Evolutionary conservation across 2,888 invertebrate genomes (phyloP), one percentile per base, ranked within the genome.

Genomic region (Octonoba sinensis): DNA sequence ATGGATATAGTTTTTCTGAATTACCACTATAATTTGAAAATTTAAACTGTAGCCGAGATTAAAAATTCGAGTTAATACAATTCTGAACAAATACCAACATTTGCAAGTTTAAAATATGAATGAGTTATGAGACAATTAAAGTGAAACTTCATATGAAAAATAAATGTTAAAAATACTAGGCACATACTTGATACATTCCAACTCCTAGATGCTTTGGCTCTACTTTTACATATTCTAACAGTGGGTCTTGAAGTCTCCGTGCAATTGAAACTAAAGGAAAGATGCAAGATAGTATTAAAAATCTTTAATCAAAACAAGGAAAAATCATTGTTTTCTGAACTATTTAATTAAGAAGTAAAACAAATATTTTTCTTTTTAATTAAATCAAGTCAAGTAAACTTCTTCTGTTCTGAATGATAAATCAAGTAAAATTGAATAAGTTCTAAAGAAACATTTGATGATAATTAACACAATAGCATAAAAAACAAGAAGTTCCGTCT

Each of bases 151-250:
- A 15, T 20, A 18, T 20, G 18, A 59, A 20, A 20, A 18, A 20
- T 20, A 20, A 6, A n/a, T 51, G 4, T n/a, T n/a, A 4, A 60
- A 22, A 60, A 27, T 2, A 27, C 3, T 16, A 46, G 22, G 15
- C 24, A 46, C 36, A 66, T 83, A 89, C 89, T 88, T 90, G 90
- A 88, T 97, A 97, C 93, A 96, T 93, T n/a, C 97, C 97, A 4
- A 97, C 94, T 0, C 97, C 97, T 83, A 97, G 90, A 89, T 96
- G 95, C 85, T 90, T 88, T 0, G 97, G 96, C 83, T 97, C 96
- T 15, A 97, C 93, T 90, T 97, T 97, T 0, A 97, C 95, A 82
- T 95, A 91, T 88, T 97, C 97, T 57, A 94, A 93, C 81, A 97
- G 89, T 0, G 97, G 97, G 89, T 97, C 96, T 87, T 96, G 93